Evolutionary conservation across 1,140 invertebrate genomes (phyloP).

Genomic region (Anadara kagoshimensis): DNA sequence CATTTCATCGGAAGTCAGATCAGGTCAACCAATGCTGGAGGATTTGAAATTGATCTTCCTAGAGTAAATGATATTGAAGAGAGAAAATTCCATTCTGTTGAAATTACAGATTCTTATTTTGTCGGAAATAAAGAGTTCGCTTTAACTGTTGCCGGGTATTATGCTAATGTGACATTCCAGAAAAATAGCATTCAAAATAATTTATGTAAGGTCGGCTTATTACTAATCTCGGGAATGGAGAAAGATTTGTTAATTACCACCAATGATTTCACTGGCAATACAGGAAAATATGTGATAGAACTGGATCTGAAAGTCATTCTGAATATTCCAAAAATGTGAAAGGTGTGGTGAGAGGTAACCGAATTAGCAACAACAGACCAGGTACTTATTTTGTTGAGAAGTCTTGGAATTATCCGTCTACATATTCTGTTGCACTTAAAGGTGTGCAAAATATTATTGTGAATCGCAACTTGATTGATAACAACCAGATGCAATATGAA

Average conservation of each 20-base stretch:
- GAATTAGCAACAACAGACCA: slow-evolving; percentile 82
- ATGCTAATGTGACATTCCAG: slow-evolving; percentile 84
- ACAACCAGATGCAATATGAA: slow-evolving; percentile 89
- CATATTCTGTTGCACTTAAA: slow-evolving; percentile 90
- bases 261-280: slow-evolving; percentile 86
- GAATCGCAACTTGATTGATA: slow-evolving; percentile 93
- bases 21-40: slow-evolving; percentile 83
- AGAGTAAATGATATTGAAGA: slow-evolving; percentile 63
- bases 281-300: slow-evolving; percentile 87
- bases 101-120: slow-evolving; percentile 59
- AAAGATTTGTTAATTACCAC: slow-evolving; percentile 89
- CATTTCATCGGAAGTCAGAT: slow-evolving; percentile 83
- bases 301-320: slow-evolving; percentile 94
- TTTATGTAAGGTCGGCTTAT: slow-evolving; percentile 86
- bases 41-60: slow-evolving; percentile 80
- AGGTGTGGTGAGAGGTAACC: slow-evolving; percentile 87
- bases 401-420: slow-evolving; percentile 69
- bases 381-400: slow-evolving; percentile 30
- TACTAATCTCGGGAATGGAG: slow-evolving; percentile 96
- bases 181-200: slow-evolving; percentile 91
- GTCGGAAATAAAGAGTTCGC: slow-evolving; percentile 64
- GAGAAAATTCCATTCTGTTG: slow-evolving; percentile 62
- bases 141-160: slow-evolving; percentile 86
- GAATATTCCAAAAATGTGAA: slow-evolving; percentile 90
- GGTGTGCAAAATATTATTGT: slow-evolving; percentile 96